Conservation (phyloP, 2,113 vertebrate species). For the Ramphastos sulfuratus region DNA sequence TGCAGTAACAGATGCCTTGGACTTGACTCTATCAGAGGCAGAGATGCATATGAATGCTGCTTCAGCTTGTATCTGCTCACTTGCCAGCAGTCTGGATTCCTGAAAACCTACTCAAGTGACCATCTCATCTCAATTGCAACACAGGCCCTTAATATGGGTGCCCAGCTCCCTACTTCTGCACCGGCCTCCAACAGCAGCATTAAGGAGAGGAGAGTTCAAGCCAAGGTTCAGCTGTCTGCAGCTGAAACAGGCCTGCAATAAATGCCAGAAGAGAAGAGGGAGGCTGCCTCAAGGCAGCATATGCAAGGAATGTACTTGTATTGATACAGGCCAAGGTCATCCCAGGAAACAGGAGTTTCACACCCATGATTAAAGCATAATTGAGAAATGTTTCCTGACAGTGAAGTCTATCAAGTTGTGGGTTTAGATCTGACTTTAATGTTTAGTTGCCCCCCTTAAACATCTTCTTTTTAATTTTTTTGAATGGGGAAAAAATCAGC, state of each 20-base stretch:
- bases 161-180: neutral
- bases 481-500: neutral
- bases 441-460: neutral
- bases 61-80: neutral
- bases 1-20: constrained; percentile 22
- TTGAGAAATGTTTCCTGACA: constrained; percentile 35
- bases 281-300: neutral
- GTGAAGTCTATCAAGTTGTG: constrained; percentile 14
- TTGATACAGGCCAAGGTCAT: neutral
- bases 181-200: neutral
- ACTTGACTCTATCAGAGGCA: neutral
- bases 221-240: neutral
- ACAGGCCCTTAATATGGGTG: neutral
- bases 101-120: neutral
- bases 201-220: neutral
- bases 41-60: neutral
- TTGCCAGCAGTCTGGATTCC: neutral
- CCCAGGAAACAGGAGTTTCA: neutral
- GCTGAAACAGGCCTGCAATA: neutral
- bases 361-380: neutral
- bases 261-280: neutral
- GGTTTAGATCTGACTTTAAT: neutral
- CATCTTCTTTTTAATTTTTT: neutral
- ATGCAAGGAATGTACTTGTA: neutral
- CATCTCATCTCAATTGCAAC: neutral